A percentile compares a stretch with the other conserved stretches of the same genome.
Conservation (phyloP, 2,888 invertebrate species). For the Melinaea menophilus region DNA sequence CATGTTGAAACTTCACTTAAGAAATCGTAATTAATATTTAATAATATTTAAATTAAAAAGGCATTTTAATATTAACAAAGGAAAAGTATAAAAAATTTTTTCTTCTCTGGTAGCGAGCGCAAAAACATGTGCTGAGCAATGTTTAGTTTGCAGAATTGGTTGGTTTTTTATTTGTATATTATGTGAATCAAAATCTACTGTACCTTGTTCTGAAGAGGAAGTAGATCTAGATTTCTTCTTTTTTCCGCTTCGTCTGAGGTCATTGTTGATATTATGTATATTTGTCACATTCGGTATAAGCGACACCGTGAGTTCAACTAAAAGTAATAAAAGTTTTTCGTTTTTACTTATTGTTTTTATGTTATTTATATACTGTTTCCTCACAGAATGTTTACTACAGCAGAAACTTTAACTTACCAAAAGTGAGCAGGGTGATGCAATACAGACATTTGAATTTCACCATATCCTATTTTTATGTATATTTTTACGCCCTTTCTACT, state of each 20-base stretch:
- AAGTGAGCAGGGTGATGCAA: conserved; percentile 9
- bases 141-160: too few relatives aligned
- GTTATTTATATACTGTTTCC: not conserved
- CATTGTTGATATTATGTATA: conserved; percentile 14
- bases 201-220: conserved; percentile 23
- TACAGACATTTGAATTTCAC: conserved; percentile 4
- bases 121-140: too few relatives aligned
- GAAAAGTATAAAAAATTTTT: too few relatives aligned
- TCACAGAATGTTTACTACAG: too few relatives aligned
- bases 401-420: conserved; percentile 8
- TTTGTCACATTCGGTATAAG: conserved; percentile 21
- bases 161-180: not conserved
- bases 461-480: conserved; percentile 12
- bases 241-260: conserved; percentile 12
- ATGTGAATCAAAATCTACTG: not conserved
- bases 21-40: too few relatives aligned
- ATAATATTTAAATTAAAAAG: too few relatives aligned
- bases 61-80: too few relatives aligned
- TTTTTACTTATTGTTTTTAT: not conserved
- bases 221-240: conserved; percentile 27
- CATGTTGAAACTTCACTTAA: too few relatives aligned
- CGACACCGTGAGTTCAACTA: conserved; percentile 16
- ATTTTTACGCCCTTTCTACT: too few relatives aligned
- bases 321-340: not conserved
- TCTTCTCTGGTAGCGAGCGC: too few relatives aligned